Base-by-base conservation (phyloP, 2,113 vertebrate genomes). In the Saccopteryx bilineata region DNA sequence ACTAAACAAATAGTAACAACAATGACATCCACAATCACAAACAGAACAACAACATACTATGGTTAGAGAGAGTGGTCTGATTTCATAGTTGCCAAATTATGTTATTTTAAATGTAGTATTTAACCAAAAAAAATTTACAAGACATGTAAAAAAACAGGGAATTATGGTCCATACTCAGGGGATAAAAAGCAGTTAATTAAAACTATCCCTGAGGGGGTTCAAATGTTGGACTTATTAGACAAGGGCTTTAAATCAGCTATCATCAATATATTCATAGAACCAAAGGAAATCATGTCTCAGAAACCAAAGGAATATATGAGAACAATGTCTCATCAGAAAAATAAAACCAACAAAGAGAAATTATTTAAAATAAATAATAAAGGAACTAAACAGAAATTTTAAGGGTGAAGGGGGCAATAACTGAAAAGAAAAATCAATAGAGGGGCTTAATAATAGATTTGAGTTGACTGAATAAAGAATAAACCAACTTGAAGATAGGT, bases 291-390 rank as follows among this genome's bases (percentile, higher is more conserved):
- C 26, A 87, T n/a, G 12, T 61, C 46, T 83, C 65, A 50, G 10
- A 54, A 89, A 66, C 10, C 39, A 19, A 78, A 78, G 17, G 18
- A 61, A 87, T 26, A 74, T 72, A 60, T 87, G 26, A 87, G 26
- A 75, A 88, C 56, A 75, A 75, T 17, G 31, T 33, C 48, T 78
- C 31, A 66, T 33, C 48, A 19, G 15, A 54, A 39, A 39, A 52
- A 54, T 54, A 65, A 76, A 39, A 39, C 2, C 31, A 26, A 65
- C 78, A 75, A 65, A 52, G 48, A 78, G 10, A 46, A 89, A 52
- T 78, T 65, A 39, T 66, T 66, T 54, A 56, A 88, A 88, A 52
- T 61, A 87, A 87, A 61, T 87, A 87, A 72, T 87, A 23, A 87
- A 60, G 60, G 33, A 87, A 61, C 39, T 11, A 84, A 87, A 74